These are phyloP conservation scores for Asbolus verrucosus DNA, from an alignment of 1,140 invertebrate genomes.

Conservation along the genomic window DNA sequence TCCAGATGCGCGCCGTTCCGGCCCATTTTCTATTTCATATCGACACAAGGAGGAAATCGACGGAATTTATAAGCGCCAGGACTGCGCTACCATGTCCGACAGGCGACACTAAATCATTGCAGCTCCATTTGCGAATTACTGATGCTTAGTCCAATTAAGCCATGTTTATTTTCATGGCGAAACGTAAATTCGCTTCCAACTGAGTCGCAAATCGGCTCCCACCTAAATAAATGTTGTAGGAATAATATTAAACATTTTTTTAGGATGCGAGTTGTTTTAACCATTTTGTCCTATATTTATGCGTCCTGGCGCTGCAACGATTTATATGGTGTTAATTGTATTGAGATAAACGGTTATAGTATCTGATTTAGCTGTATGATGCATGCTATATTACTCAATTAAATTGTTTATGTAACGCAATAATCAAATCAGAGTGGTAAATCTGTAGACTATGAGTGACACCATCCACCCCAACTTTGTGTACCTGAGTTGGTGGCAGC, in stretches of 20 bases:
- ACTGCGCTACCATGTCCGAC: constrained; percentile 38
- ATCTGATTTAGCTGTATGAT: constrained; percentile 19
- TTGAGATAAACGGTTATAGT: too few species aligned
- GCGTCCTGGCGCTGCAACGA: too few species aligned
- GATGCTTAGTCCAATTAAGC: constrained; percentile 27
- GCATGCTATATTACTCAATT: constrained; percentile 16
- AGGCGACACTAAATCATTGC: constrained; percentile 30
- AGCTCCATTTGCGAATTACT: constrained; percentile 35
- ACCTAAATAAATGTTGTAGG: not conserved
- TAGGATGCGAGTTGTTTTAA: too few species aligned
- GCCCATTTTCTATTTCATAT: constrained; percentile 52
- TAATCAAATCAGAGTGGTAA: constrained; percentile 24
- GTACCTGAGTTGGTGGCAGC: constrained; percentile 7
- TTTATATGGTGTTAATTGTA: too few species aligned
- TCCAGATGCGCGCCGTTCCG: constrained; percentile 53
- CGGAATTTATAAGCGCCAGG: constrained; percentile 50
- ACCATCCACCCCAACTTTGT: constrained; percentile 19
- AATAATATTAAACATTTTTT: too few species aligned
- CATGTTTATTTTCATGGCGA: constrained; percentile 24
- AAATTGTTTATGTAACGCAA: constrained; percentile 23
- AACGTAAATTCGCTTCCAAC: not conserved
- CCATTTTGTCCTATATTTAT: too few species aligned
- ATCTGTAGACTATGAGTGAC: constrained; percentile 16
- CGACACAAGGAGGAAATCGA: constrained; percentile 47
- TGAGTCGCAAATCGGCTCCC: not conserved